Evolutionary conservation across 2,888 invertebrate genomes (phyloP).

Genomic region (Melipona bicolor): DNA sequence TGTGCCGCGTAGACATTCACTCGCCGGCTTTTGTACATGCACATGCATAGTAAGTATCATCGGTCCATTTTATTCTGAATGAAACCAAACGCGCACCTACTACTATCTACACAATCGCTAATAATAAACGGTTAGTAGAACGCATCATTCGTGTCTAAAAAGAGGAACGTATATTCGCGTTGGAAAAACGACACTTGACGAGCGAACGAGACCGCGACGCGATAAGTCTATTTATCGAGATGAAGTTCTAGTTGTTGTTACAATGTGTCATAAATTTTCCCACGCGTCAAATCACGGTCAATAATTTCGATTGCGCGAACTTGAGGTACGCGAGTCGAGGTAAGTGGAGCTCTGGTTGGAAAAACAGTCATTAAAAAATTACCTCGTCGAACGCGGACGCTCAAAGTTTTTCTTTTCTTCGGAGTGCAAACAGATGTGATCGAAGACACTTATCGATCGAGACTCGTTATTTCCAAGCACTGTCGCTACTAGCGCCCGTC

Average conservation of each 20-base stretch:
- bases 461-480: constrained; percentile 21
- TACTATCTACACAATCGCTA: constrained; percentile 29
- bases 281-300: background rate
- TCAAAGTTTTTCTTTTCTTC: constrained; percentile 1
- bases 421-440: background rate
- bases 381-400: background rate
- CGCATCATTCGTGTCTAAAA: background rate
- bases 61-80: constrained; percentile 32
- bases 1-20: constrained; percentile 24
- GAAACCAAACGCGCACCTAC: constrained; percentile 13
- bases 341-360: background rate
- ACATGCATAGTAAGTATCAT: constrained; percentile 20
- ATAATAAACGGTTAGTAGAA: constrained; percentile 26
- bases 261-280: too few species aligned
- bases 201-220: background rate
- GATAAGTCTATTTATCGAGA: background rate
- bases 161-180: background rate
- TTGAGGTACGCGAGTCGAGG: background rate
- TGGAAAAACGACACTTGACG: background rate
- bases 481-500: background rate
- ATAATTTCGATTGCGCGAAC: background rate
- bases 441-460: constrained; percentile 23
- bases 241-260: background rate
- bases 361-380: background rate
- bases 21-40: background rate